Percentiles rank a stretch among this genome's conserved stretches.
These are phyloP conservation scores for Pelmatolapia mariae DNA, from an alignment of 2,113 vertebrate species.

Conservation along the genomic window DNA sequence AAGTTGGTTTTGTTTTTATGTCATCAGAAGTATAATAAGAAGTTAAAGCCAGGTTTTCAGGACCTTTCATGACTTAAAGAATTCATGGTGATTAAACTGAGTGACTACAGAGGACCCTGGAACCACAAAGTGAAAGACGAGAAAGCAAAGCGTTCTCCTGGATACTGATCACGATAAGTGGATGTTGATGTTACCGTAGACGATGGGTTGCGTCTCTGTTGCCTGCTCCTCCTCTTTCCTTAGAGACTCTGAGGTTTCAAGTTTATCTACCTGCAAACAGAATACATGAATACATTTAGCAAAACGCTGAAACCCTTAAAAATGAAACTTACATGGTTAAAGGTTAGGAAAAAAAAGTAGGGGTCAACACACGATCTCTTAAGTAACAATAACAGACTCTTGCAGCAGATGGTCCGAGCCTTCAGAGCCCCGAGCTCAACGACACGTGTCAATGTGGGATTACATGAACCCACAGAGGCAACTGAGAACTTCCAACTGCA, in stretches of 20 bases:
- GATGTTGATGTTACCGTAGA: conserved; percentile 82
- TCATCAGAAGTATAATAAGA: fast-evolving
- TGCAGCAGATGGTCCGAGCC: too few relatives aligned
- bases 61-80: background rate
- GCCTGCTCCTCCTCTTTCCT: conserved; percentile 99
- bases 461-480: background rate
- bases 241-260: conserved; percentile 94
- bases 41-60: background rate
- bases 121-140: background rate
- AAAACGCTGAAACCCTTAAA: background rate
- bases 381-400: background rate
- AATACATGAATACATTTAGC: background rate
- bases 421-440: background rate
- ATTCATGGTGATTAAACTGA: background rate
- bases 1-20: background rate
- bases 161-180: background rate
- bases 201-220: conserved; percentile 96
- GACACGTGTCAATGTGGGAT: background rate
- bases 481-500: background rate
- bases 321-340: background rate
- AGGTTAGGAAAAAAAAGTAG: background rate
- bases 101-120: background rate
- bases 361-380: background rate
- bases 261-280: conserved; percentile 88
- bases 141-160: background rate